These are phyloP conservation scores for Eupithecia inturbata DNA, from an alignment of 2,888 invertebrate genomes.

Conservation along the genomic window DNA sequence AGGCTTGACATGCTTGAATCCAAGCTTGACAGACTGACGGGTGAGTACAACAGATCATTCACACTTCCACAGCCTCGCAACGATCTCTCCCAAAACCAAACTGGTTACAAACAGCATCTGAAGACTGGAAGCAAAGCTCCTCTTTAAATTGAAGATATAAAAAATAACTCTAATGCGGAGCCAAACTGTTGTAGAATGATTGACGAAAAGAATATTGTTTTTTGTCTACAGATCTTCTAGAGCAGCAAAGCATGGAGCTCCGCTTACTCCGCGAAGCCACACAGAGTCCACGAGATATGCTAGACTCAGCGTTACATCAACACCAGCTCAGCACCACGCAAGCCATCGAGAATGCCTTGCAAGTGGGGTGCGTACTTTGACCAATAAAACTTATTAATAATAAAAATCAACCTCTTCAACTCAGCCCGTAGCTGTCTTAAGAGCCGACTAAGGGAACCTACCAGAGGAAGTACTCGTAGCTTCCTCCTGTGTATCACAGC, in stretches of 20 bases:
- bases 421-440: background rate
- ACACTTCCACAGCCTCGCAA: background rate
- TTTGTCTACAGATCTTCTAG: conserved; percentile 69
- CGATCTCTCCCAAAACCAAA: background rate
- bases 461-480: too few relatives aligned
- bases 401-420: background rate
- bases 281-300: conserved; percentile 50
- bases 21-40: conserved; percentile 71
- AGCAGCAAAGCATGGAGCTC: conserved; percentile 76
- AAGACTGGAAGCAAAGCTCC: background rate
- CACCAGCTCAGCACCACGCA: conserved; percentile 62
- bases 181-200: too few relatives aligned
- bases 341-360: conserved; percentile 65
- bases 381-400: background rate
- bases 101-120: background rate
- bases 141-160: background rate
- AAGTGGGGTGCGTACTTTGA: conserved; percentile 57
- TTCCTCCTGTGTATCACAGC: too few relatives aligned
- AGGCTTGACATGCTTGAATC: conserved; percentile 63
- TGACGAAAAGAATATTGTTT: background rate
- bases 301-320: conserved; percentile 59
- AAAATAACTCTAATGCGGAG: too few relatives aligned
- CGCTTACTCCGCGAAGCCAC: conserved; percentile 71
- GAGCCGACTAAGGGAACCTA: too few relatives aligned
- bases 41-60: conserved; percentile 46